Percentiles rank a stretch among this genome's conserved stretches.
phyloP scores from a whole-genome alignment of 1,140 invertebrate species.

The Drosophila simulans region DNA sequence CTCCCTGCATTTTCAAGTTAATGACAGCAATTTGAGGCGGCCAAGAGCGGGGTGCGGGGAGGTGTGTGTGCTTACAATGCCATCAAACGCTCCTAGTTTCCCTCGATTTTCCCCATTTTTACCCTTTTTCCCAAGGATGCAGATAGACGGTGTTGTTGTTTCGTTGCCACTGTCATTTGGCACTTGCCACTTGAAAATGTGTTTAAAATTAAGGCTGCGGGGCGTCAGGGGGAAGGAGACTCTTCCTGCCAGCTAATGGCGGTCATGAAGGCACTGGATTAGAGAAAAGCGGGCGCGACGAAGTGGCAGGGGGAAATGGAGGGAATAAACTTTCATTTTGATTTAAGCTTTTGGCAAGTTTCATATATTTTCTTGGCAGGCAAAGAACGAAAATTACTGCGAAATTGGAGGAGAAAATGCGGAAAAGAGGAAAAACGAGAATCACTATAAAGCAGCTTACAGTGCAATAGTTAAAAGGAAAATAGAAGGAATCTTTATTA shows the following conservation, averaged over 20 bases:
- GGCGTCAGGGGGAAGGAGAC: background rate
- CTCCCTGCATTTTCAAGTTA: slow-evolving; percentile 52
- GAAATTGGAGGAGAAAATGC: slow-evolving; percentile 22
- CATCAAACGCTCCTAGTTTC: slow-evolving; percentile 34
- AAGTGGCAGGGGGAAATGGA: slow-evolving; percentile 18
- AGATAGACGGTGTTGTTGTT: slow-evolving; percentile 46
- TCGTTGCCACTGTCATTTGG: slow-evolving; percentile 48
- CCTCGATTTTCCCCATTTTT: background rate
- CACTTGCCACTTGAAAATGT: slow-evolving; percentile 57
- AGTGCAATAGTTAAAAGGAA: background rate
- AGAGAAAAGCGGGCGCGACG: slow-evolving; percentile 4
- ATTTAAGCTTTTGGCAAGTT: slow-evolving; percentile 50
- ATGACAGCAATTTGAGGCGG: slow-evolving; percentile 54
- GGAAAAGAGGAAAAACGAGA: background rate
- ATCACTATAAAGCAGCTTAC: slow-evolving; percentile 8
- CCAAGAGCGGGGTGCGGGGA: background rate
- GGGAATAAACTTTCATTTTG: slow-evolving; percentile 50
- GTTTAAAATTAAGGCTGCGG: slow-evolving; percentile 37
- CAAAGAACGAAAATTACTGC: slow-evolving; percentile 30
- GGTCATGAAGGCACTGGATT: slow-evolving; percentile 37
- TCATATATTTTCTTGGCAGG: slow-evolving; percentile 59
- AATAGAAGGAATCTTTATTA: background rate
- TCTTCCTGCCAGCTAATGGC: slow-evolving; percentile 58
- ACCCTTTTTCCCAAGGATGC: slow-evolving; percentile 12
- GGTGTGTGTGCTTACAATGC: slow-evolving; percentile 40